Evolutionary conservation across 2,113 vertebrate species (phyloP), one percentile per base, ranked within the genome.

Genomic region (Mastomys coucha): DNA sequence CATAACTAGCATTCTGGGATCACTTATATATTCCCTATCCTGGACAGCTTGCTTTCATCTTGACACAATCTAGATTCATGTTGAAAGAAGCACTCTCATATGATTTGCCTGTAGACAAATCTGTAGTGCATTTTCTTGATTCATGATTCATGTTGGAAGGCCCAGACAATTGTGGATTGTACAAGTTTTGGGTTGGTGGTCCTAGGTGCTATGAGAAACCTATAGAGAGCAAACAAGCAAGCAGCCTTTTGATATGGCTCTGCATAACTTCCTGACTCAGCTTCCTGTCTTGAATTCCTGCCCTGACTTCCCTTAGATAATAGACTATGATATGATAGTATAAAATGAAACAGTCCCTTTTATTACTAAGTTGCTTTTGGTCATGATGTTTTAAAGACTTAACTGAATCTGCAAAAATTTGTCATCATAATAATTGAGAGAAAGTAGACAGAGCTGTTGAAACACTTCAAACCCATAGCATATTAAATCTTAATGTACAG

Each of bases 381-480:
- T 42, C 24, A 9, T 60, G 80, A 42, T 42, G 56, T 39, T 60
- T 82, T 60, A 39, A 20, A 91, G 42, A 88, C 7, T 69, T 60
- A 94, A 93, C 85, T 36, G 26, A 11, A 56, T 28, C 36, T 69
- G 0, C 5, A 72, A 77, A 75, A 91, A 72, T 65, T 0, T 89
- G 13, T 0, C 42, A 85, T 51, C 28, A 26, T 5, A 82, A 49
- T 10, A 82, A 51, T 89, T 78, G 22, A 89, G 14, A 3, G 91
- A 94, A 96, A 91, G 86, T 78, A 88, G 45, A 88, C 17, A 60
- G 77, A 91, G 82, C 56, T 77, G 16, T 87, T 89, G n/a, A 93
- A 86, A 19, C 19, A 70, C 1, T 60, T 82, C 76, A 89, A 96
- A 94, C 20, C 1, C 26, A 70, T 49, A 78, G 81, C n/a, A 39